A percentile compares a stretch with the other conserved stretches of the same genome.
Conservation (phyloP, 1,140 invertebrate genomes). For the Drosophila malerkotliana region DNA sequence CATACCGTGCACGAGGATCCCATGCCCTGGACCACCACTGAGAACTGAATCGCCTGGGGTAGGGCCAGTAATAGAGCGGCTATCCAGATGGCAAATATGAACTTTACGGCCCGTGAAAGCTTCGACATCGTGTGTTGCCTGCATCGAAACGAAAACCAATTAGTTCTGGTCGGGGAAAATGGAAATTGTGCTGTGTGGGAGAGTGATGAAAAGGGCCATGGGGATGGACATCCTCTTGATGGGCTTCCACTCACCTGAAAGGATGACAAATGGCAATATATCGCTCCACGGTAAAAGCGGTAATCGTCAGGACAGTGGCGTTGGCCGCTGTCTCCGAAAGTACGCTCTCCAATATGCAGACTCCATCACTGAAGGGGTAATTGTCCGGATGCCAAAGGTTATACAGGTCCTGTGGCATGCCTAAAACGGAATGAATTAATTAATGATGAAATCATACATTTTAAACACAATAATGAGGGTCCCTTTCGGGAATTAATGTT, state of each 20-base stretch:
- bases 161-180: constrained; percentile 18
- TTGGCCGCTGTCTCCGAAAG: constrained; percentile 94
- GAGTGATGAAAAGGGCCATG: neutral
- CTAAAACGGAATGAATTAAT: constrained; percentile 60
- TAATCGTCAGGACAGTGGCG: constrained; percentile 96
- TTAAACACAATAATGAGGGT: too few species aligned
- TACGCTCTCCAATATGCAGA: constrained; percentile 90
- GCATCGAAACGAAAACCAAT: constrained; percentile 41
- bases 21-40: constrained; percentile 84
- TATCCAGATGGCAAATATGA: constrained; percentile 90
- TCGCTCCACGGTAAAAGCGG: constrained; percentile 93
- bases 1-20: constrained; percentile 85
- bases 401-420: constrained; percentile 91
- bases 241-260: constrained; percentile 84
- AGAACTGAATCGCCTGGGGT: constrained; percentile 91
- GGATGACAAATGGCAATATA: constrained; percentile 94
- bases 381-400: constrained; percentile 91
- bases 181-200: constrained; percentile 1
- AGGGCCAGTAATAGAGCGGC: constrained; percentile 90
- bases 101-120: constrained; percentile 89
- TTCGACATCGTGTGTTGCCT: constrained; percentile 93
- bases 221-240: neutral
- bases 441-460: neutral
- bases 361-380: constrained; percentile 90
- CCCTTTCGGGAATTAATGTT: too few species aligned